Conservation (phyloP, 1,140 invertebrate genomes). For the Hyposmocoma kahamanoa region DNA sequence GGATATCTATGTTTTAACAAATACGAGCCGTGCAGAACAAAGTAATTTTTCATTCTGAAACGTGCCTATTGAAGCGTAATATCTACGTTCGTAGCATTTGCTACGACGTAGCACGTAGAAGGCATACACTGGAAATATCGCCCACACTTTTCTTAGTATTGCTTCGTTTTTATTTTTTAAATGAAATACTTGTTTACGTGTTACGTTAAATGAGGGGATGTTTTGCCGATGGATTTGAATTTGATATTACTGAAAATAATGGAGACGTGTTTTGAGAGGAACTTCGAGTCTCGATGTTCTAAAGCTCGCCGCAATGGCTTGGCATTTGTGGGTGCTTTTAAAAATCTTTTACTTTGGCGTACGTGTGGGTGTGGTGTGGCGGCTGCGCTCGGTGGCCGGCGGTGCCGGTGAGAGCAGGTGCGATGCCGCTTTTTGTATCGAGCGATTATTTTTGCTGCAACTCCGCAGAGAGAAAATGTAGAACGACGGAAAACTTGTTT, state of each 20-base stretch:
- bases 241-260: too few species aligned
- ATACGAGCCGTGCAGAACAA: neutral
- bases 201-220: neutral
- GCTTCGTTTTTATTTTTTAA: too few species aligned
- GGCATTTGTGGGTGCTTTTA: neutral
- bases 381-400: neutral
- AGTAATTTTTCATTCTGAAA: too few species aligned
- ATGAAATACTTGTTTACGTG: slow-evolving; percentile 1
- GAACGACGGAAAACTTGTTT: slow-evolving; percentile 4
- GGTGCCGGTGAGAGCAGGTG: slow-evolving; percentile 17
- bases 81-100: too few species aligned
- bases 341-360: neutral
- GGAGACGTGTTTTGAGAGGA: too few species aligned
- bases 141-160: too few species aligned
- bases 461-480: slow-evolving; percentile 14
- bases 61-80: too few species aligned
- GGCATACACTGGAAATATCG: too few species aligned
- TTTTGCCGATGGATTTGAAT: too few species aligned
- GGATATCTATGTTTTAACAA: neutral
- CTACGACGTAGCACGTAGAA: too few species aligned
- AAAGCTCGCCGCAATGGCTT: neutral
- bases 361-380: neutral
- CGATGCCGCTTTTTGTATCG: slow-evolving; percentile 23
- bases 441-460: slow-evolving; percentile 22
- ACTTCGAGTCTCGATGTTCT: slow-evolving; percentile 8